Evolutionary conservation across 2,797 vertebrate species (phyloP).

Genomic region (Xenops minutus): DNA sequence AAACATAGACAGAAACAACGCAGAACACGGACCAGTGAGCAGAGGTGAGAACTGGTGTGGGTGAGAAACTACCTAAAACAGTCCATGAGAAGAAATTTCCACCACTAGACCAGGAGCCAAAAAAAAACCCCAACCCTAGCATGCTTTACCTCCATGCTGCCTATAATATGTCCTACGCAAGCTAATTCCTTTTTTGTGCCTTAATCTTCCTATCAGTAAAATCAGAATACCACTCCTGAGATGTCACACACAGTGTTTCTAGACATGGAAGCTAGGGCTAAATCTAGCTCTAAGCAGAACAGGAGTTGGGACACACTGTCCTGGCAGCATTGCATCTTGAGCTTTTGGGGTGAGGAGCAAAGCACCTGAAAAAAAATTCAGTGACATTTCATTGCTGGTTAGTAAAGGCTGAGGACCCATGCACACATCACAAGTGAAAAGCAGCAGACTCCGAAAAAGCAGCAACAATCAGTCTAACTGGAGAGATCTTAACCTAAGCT

Average conservation of each 20-base stretch:
- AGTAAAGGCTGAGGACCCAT: background rate
- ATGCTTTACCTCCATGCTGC: background rate
- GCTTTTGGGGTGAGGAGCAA: background rate
- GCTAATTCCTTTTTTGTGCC: background rate
- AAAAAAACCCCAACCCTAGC: background rate
- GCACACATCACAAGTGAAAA: fast-evolving
- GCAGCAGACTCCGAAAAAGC: background rate
- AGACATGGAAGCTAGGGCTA: background rate
- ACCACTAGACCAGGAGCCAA: background rate
- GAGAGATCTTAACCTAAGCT: background rate
- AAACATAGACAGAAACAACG: background rate
- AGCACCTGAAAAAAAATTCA: background rate
- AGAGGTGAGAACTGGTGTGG: background rate
- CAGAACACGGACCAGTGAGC: background rate
- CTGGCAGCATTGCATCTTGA: background rate
- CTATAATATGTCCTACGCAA: background rate
- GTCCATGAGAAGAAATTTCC: background rate
- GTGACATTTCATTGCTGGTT: background rate
- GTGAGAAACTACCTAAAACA: background rate
- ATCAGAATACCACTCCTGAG: background rate
- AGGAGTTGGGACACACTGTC: background rate
- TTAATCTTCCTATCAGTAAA: background rate
- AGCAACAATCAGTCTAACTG: background rate
- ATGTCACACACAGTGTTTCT: background rate
- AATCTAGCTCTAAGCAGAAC: background rate